phyloP scores from a whole-genome alignment of 2,888 invertebrate genomes.

The Orchestes rusci region DNA sequence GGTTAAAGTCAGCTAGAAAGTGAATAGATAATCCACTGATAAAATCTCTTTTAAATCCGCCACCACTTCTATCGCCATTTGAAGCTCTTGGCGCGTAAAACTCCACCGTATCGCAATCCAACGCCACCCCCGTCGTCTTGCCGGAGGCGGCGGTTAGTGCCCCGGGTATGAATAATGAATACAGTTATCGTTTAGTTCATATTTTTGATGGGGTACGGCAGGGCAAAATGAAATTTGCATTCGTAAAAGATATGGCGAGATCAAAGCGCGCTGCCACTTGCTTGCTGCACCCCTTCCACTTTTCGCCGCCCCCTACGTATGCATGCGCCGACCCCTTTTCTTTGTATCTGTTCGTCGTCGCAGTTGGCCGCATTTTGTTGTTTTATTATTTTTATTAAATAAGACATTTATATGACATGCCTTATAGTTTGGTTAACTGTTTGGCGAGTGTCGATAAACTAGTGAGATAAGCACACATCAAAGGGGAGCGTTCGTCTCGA shows the following conservation, averaged over 20 bases:
- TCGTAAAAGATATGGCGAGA: slow-evolving; percentile 48
- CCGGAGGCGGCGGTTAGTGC: slow-evolving; percentile 31
- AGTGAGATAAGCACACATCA: too few relatives aligned
- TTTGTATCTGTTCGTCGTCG: slow-evolving; percentile 26
- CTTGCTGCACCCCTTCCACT: slow-evolving; percentile 1
- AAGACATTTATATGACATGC: too few relatives aligned
- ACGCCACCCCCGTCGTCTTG: slow-evolving; percentile 10
- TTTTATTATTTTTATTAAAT: too few relatives aligned
- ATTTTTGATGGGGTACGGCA: slow-evolving; percentile 50
- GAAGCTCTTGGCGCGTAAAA: slow-evolving; percentile 13
- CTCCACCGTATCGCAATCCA: slow-evolving; percentile 10
- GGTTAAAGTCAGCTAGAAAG: too few relatives aligned
- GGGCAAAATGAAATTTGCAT: slow-evolving; percentile 49
- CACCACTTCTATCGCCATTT: too few relatives aligned
- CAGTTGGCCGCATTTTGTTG: too few relatives aligned
- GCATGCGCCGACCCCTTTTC: slow-evolving; percentile 26
- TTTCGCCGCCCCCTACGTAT: slow-evolving; percentile 32
- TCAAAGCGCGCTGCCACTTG: slow-evolving; percentile 41
- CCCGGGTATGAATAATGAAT: slow-evolving; percentile 55
- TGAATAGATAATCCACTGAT: too few relatives aligned
- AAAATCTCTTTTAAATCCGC: too few relatives aligned
- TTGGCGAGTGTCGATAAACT: too few relatives aligned
- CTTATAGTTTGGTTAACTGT: too few relatives aligned
- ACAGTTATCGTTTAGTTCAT: slow-evolving; percentile 57
- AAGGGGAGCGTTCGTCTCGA: too few relatives aligned